Base-by-base conservation (phyloP, 2,113 vertebrate genomes). In the Eulemur rufifrons region DNA sequence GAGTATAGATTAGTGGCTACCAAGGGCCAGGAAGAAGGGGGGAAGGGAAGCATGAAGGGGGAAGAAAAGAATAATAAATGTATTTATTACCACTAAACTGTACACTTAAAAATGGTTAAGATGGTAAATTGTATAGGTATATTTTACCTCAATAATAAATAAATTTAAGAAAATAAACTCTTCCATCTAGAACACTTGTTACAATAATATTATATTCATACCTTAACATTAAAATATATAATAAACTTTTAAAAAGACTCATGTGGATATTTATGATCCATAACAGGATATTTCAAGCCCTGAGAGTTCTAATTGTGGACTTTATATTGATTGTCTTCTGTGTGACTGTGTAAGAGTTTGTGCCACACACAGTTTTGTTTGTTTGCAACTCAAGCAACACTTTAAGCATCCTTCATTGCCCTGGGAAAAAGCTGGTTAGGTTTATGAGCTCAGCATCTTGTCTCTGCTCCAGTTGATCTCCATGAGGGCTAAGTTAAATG, bases 301-400 rank as follows among this genome's bases (percentile, higher is more conserved):
- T 82, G 61, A 71, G 42, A 73, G 25, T 92, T 87, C 42, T 86
- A 85, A 89, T 92, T 73, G 25, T 94, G 63, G 14, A 61, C 47
- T 96, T 85, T 63, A 77, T 91, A 77, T 91, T 93, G 32, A 56
- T 84, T 95, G 4, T 88, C 37, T 93, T 88, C 71, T 78, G 15
- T 95, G 25, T 59, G 20, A 71, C 61, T 91, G 14, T 77, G 52
- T 93, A 93, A 78, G 81, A 82, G 32, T 64, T 87, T 77, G 34
- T 83, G 54, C 74, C 42, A 34, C 32, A 50, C 34, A 63, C 23
- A 18, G 29, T n/a, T 64, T 69, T 82, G 80, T 94, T 45, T 87
- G 69, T 85, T 90, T 73, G 50, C 59, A 86, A 69, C 8, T 18
- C 77, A 87, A 59, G 81, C n/a, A 52, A 45, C n/a, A 63, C 34